Base-by-base conservation (phyloP, 2,888 invertebrate species). In the Amphiduros pacificus region DNA sequence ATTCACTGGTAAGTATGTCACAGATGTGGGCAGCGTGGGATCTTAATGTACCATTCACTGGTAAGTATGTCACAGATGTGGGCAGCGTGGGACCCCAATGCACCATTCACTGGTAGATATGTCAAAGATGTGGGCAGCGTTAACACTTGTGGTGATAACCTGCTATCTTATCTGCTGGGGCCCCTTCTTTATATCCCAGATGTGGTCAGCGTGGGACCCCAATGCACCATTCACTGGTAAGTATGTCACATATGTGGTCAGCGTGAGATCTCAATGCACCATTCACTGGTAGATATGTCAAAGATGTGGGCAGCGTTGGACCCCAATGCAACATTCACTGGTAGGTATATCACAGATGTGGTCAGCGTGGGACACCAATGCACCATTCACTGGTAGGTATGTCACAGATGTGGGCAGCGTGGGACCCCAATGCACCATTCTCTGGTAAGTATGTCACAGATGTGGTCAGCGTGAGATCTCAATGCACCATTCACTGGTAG, bases 141-240 rank as follows among this genome's bases (percentile, higher is more conserved):
- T 86, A 62, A 86, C 85, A 2, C 72, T 84, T 52, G 81, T 83
- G 0, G 85, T 86, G 14, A 82, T 86, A 22, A 71, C 86, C 27
- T 87, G 89, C 76, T 90, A 90, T 79, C 86, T 89, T 41, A 79
- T 88, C 53, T 89, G 90, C 71, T 89, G 89, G 73, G 85, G 87
- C 52, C 90, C 90, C 1, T 90, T 88, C 75, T 88, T 88, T 68
- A 83, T 86, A 49, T 86, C 87, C 20, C 87, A 88, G 75, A 82
- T 89, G 44, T 89, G 88, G 88, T 71, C 77, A 24, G 81, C 79
- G 0, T 77, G 67, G 65, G 77, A 78, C 53, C 24, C 55, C 1
- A 62, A 68, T 14, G 69, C 74, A 2, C 71, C 73, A 2, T 71
- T 74, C 57, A 73, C 74, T 61, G 67, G 79, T 79, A 69, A 70